Evolutionary conservation across 2,888 invertebrate species (phyloP), one percentile per base, ranked within the genome.

Genomic region (Boloria selene): DNA sequence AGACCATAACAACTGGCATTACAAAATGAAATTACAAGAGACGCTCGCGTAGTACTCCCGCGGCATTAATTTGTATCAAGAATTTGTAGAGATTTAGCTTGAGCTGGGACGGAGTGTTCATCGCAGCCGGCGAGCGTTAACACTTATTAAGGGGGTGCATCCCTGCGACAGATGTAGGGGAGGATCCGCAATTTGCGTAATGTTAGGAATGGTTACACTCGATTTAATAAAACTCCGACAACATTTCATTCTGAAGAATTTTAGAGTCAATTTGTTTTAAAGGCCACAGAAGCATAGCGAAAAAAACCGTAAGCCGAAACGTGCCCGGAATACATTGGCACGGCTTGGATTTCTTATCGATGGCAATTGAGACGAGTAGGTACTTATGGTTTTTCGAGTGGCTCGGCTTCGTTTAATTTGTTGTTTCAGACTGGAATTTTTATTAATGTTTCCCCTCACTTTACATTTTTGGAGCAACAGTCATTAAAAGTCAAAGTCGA

Each of bases 61-160:
- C 83, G 83, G 84, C 85, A 90, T 90, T 92, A 89, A 92, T 91
- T 92, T 91, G 91, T 91, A 90, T 90, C 88, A 91, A 90, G 92
- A 91, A 91, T 91, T 92, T 89, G 91, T 88, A 89, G 89, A 90
- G 91, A 91, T 91, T 92, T 90, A 87, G 90, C 88, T 83, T 84
- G 85, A 87, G 87, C 87, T 85, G 83, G 81, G 84, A 82, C 83
- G 78, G 83, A 86, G 88, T 87, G 90, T 88, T 88, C 86, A 83
- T 87, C 87, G 87, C 90, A 88, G 89, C 85, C 88, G 90, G 89
- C 88, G 87, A 89, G 86, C 90, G 90, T 91, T 90, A 90, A 90
- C 91, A 90, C 91, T 90, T 91, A 92, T 92, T 91, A 91, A 90
- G 91, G 90, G 90, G 90, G 89, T 90, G 91, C 92, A 92, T 92